Conservation (phyloP, 2,888 invertebrate genomes). For the Amiota mariae region DNA sequence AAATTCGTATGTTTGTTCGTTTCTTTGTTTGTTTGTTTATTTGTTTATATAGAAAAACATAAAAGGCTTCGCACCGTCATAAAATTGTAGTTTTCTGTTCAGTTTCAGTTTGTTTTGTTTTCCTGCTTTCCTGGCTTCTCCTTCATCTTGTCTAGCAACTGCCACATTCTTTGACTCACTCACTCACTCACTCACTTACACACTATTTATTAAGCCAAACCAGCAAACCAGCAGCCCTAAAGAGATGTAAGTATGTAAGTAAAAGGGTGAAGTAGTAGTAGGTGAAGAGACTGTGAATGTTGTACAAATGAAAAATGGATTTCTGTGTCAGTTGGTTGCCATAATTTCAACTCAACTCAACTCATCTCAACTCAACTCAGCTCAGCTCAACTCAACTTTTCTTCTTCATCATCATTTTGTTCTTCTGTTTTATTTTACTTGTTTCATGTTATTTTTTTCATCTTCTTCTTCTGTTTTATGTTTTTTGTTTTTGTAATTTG, state of each 20-base stretch:
- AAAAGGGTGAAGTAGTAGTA: background rate
- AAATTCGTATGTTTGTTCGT: background rate
- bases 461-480: no score
- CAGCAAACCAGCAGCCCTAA: no score
- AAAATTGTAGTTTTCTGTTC: background rate
- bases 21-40: background rate
- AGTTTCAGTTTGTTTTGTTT: no score
- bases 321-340: constrained; percentile 66
- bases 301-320: constrained; percentile 63
- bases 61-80: constrained; percentile 14
- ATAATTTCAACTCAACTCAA: constrained; percentile 52
- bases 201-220: no score
- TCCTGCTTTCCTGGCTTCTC: no score
- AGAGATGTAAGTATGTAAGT: no score
- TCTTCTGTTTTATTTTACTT: no score
- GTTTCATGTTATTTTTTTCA: constrained; percentile 26
- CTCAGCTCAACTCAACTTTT: constrained; percentile 40
- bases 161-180: no score
- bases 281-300: background rate
- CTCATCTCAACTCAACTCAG: constrained; percentile 34
- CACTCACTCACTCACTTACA: no score
- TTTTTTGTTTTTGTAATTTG: background rate
- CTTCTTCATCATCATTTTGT: background rate
- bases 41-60: constrained; percentile 4
- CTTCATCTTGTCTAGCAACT: no score